phyloP scores from a whole-genome alignment of 2,888 invertebrate species.

The Hemistola chrysoprasaria region DNA sequence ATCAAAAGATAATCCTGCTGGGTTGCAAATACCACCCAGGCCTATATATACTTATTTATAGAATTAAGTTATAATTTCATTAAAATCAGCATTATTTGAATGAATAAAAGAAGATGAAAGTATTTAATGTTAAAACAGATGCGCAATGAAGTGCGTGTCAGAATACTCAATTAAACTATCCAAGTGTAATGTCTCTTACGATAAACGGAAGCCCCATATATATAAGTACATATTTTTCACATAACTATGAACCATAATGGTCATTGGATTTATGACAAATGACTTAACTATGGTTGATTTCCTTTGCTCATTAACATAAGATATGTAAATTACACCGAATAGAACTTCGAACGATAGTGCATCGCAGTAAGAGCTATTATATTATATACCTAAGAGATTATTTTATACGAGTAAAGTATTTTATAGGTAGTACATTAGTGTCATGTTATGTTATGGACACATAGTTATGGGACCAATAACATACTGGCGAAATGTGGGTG shows the following conservation, averaged over 20 bases:
- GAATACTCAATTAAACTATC: conserved; percentile 37
- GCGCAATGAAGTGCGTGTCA: conserved; percentile 34
- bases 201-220: conserved; percentile 20
- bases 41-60: no score
- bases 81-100: not conserved
- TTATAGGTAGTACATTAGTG: no score
- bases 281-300: conserved; percentile 3
- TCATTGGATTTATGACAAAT: conserved; percentile 14
- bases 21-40: no score
- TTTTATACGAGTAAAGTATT: no score
- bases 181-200: conserved; percentile 23
- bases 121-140: conserved; percentile 1
- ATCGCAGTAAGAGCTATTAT: no score
- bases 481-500: no score
- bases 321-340: no score
- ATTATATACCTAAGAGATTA: no score
- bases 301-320: conserved; percentile 9
- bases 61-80: not conserved
- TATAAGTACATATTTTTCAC: conserved; percentile 17
- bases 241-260: conserved; percentile 10
- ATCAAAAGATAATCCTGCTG: no score
- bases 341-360: no score
- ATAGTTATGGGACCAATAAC: no score
- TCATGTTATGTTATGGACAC: no score
- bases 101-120: conserved; percentile 1